Conservation (phyloP, 2,888 invertebrate genomes). For the Plebejus argus region DNA sequence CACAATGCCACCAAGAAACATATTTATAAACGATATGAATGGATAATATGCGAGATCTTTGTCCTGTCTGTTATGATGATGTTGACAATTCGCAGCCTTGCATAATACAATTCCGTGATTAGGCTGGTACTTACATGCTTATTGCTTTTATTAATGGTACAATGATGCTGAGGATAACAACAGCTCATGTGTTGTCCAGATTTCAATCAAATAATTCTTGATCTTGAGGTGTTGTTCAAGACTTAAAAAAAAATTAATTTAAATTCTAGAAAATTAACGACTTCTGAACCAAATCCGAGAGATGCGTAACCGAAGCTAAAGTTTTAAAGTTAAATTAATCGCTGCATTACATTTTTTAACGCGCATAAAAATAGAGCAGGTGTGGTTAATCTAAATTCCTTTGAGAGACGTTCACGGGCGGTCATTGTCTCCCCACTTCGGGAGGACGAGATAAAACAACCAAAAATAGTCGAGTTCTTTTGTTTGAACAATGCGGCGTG, state of each 20-base stretch:
- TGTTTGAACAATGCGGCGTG: slow-evolving; percentile 77
- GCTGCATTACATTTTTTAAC: neutral
- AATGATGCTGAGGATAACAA: slow-evolving; percentile 52
- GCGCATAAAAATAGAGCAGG: neutral
- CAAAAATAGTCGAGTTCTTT: slow-evolving; percentile 75
- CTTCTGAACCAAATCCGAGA: neutral
- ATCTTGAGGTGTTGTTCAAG: neutral
- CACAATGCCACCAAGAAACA: slow-evolving; percentile 56
- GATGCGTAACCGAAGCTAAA: neutral
- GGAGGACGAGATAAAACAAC: slow-evolving; percentile 65
- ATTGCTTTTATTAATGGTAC: neutral
- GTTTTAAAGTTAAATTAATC: neutral
- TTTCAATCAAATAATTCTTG: neutral
- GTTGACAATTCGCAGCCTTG: slow-evolving; percentile 42
- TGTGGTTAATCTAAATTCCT: slow-evolving; percentile 66
- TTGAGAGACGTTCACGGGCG: slow-evolving; percentile 66
- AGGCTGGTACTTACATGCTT: neutral
- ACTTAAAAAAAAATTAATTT: neutral
- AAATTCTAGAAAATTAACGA: too few relatives aligned
- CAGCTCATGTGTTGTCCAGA: neutral
- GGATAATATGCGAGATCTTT: slow-evolving; percentile 70
- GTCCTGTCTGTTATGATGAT: slow-evolving; percentile 44
- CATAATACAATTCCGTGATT: slow-evolving; percentile 40
- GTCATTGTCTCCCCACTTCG: slow-evolving; percentile 63
- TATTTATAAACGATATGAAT: slow-evolving; percentile 78